These are phyloP conservation scores for Alentia gelatinosa DNA, from an alignment of 2,888 invertebrate species.

Conservation along the genomic window DNA sequence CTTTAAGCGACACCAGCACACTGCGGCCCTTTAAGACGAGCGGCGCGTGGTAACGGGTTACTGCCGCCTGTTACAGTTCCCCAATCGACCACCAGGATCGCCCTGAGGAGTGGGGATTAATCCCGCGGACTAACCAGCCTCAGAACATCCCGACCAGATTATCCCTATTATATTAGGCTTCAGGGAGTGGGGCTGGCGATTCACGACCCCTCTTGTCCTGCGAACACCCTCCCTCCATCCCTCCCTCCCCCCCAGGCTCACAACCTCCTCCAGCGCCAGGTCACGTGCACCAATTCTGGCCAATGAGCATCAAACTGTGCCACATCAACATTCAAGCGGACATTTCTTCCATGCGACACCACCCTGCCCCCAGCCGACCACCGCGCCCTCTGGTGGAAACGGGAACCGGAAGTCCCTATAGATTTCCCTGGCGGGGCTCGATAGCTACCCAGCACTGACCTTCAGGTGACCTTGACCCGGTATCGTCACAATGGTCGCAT, in stretches of 20 bases:
- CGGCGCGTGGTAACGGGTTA: neutral
- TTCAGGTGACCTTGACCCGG: neutral
- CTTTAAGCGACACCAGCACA: neutral
- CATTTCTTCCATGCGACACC: slow-evolving; percentile 23
- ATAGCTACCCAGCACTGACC: neutral
- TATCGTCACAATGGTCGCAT: neutral
- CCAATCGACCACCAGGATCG: neutral
- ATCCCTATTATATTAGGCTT: neutral
- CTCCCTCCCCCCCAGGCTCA: neutral
- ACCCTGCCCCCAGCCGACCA: neutral
- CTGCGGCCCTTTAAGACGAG: neutral
- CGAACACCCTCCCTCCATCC: neutral
- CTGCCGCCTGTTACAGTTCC: neutral
- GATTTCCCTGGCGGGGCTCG: neutral
- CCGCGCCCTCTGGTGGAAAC: neutral
- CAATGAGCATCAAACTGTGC: neutral
- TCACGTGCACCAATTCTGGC: neutral
- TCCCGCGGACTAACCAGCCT: neutral
- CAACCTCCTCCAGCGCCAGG: neutral
- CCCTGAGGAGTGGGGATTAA: neutral
- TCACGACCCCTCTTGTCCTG: too few relatives aligned
- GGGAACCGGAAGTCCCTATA: neutral
- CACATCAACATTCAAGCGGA: neutral
- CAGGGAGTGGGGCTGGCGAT: neutral
- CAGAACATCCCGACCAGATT: neutral